These are phyloP conservation scores for Notocelia uddmanniana DNA, from an alignment of 2,888 invertebrate species.

Conservation along the genomic window DNA sequence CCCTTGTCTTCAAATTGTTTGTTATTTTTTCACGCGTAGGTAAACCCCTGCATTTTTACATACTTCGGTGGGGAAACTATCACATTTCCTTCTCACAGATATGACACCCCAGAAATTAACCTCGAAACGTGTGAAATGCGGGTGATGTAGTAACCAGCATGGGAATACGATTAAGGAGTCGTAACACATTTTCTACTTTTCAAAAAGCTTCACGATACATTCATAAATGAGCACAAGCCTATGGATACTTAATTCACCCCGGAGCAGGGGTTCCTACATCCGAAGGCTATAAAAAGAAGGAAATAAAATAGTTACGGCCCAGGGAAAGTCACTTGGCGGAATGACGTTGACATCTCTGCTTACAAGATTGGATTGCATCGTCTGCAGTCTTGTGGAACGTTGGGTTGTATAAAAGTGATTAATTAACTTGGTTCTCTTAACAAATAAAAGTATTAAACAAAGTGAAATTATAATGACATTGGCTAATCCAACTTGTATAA, in stretches of 20 bases:
- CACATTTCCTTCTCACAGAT: too few relatives aligned
- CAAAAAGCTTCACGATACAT: background rate
- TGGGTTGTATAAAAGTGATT: constrained; percentile 22
- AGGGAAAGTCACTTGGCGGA: constrained; percentile 39
- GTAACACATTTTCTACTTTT: background rate
- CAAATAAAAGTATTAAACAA: background rate
- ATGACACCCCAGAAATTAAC: too few relatives aligned
- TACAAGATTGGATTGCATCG: constrained; percentile 33
- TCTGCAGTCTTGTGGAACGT: constrained; percentile 16
- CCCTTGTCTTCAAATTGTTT: background rate
- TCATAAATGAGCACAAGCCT: background rate
- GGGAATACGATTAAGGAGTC: too few relatives aligned
- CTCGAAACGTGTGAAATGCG: too few relatives aligned
- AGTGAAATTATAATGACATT: background rate
- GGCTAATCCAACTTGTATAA: background rate
- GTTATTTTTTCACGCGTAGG: background rate
- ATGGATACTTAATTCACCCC: background rate
- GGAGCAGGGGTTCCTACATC: background rate
- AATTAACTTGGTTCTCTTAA: constrained; percentile 14
- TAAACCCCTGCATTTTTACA: too few relatives aligned
- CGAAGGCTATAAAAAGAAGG: constrained; percentile 31
- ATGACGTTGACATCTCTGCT: constrained; percentile 31
- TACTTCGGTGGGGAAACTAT: background rate
- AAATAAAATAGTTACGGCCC: constrained; percentile 41
- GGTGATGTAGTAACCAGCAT: too few relatives aligned